Evolutionary conservation across 2,888 invertebrate species (phyloP).

Genomic region (Apodemia mormo): DNA sequence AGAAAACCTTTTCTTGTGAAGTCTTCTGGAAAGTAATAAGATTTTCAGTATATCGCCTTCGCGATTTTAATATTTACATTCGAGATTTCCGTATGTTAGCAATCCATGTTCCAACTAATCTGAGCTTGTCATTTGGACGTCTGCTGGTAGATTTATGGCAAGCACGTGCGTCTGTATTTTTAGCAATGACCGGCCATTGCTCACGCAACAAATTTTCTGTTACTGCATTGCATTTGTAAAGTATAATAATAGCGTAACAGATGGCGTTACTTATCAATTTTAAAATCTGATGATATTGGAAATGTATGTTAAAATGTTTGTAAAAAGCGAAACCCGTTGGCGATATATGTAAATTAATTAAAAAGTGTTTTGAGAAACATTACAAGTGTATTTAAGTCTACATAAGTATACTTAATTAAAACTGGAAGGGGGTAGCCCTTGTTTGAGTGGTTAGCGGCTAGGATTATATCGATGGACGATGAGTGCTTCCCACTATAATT

Average conservation of each 20-base stretch:
- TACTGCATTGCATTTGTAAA: background rate
- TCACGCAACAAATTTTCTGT: slow-evolving; percentile 5
- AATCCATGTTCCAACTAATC: background rate
- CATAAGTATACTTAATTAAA: too few species aligned
- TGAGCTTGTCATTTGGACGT: slow-evolving; percentile 19
- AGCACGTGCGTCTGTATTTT: slow-evolving; percentile 35
- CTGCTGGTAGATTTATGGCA: slow-evolving; percentile 29
- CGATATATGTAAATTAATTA: too few species aligned
- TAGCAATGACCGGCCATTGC: slow-evolving; percentile 28
- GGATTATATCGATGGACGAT: too few species aligned
- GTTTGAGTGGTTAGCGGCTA: too few species aligned
- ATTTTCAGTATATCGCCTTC: background rate
- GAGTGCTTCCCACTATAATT: too few species aligned
- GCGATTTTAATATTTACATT: background rate
- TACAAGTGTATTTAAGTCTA: too few species aligned
- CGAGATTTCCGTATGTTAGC: background rate
- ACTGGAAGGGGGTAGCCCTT: too few species aligned
- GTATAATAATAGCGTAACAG: background rate
- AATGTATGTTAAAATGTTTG: too few species aligned
- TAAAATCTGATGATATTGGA: too few species aligned
- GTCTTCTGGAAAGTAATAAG: background rate
- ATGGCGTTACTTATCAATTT: background rate
- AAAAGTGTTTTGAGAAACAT: too few species aligned
- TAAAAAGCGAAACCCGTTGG: too few species aligned
- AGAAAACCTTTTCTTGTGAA: background rate